A percentile compares a stretch with the other conserved stretches of the same genome.
Conservation (phyloP, 2,888 invertebrate species). For the Plagiodera versicolora region DNA sequence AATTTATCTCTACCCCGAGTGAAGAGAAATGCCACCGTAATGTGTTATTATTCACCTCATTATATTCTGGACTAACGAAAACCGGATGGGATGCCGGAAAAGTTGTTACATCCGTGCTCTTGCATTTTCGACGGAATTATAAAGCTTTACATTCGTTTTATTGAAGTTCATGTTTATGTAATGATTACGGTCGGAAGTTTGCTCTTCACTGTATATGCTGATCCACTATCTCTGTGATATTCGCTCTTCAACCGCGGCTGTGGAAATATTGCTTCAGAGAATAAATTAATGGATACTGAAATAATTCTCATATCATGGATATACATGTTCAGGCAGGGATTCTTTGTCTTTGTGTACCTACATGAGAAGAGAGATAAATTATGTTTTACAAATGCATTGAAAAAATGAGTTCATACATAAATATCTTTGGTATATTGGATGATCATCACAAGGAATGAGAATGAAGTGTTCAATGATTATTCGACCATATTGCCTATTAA, state of each 20-base stretch:
- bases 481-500: no score
- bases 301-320: no score
- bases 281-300: background rate
- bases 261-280: background rate
- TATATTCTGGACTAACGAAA: background rate
- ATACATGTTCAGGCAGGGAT: no score
- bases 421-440: no score
- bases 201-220: background rate
- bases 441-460: no score
- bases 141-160: constrained; percentile 1
- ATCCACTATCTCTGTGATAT: background rate
- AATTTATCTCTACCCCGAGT: no score
- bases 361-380: no score
- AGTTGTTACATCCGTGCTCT: background rate
- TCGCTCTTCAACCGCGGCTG: background rate
- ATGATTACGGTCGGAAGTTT: background rate
- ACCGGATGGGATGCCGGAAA: background rate
- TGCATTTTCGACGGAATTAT: background rate
- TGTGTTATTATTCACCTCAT: background rate
- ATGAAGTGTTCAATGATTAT: no score
- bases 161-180: background rate
- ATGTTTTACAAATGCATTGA: no score
- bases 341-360: no score
- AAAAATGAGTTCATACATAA: no score
- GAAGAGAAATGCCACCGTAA: no score